phyloP scores from a whole-genome alignment of 1,140 invertebrate genomes.

The Eumaeus atala region DNA sequence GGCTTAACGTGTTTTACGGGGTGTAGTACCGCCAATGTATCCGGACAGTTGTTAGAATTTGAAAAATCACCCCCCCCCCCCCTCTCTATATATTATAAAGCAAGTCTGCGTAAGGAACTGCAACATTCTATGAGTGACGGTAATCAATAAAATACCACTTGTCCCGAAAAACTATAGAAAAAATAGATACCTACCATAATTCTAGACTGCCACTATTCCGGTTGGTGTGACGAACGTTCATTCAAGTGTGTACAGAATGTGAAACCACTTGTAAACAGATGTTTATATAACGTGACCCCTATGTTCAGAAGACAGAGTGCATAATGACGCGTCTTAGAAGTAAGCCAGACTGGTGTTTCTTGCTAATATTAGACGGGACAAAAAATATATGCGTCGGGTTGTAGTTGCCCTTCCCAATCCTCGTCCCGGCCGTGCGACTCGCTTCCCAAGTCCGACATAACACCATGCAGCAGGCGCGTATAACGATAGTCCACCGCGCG shows the following conservation, averaged over 20 bases:
- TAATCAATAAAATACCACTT: no score
- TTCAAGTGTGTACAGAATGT: background rate
- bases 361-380: constrained; percentile 66
- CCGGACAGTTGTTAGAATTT: no score
- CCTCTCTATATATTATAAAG: no score
- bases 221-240: constrained; percentile 8
- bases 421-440: constrained; percentile 42
- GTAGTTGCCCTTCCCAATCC: constrained; percentile 55
- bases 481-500: constrained; percentile 46
- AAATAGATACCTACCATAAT: no score
- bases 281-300: constrained; percentile 2
- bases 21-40: no score
- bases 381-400: constrained; percentile 55
- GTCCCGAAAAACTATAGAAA: no score
- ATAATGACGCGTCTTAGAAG: constrained; percentile 36
- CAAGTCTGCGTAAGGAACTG: no score
- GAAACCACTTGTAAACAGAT: background rate
- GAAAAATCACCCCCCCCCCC: no score
- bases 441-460: constrained; percentile 34
- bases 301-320: constrained; percentile 22
- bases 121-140: no score
- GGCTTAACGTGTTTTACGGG: no score
- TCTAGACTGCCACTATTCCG: no score
- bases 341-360: constrained; percentile 49
- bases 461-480: constrained; percentile 27